Percentiles rank a stretch among this genome's conserved stretches.
phyloP scores from a whole-genome alignment of 2,113 vertebrate species.

The Thalassoma bifasciatum region DNA sequence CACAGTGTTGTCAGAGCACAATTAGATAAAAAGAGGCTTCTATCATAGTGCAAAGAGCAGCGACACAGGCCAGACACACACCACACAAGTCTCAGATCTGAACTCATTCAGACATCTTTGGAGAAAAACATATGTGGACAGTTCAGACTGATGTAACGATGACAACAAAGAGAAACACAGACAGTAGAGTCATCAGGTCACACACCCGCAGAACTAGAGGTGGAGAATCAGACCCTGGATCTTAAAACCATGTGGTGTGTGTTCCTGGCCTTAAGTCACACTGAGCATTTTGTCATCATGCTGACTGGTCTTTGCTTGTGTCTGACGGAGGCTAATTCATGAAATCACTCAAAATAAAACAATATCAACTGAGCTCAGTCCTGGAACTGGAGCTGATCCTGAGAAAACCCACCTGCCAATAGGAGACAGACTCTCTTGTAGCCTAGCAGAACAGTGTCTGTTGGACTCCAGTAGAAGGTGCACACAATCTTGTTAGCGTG shows the following conservation, averaged over 20 bases:
- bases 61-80: too few relatives aligned
- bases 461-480: conserved; percentile 34
- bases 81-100: too few relatives aligned
- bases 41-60: background rate
- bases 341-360: background rate
- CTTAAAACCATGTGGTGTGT: too few relatives aligned
- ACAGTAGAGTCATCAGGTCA: too few relatives aligned
- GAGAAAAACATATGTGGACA: too few relatives aligned
- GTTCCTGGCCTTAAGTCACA: background rate
- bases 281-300: conserved; percentile 24
- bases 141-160: too few relatives aligned
- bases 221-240: too few relatives aligned
- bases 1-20: background rate
- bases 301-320: conserved; percentile 5
- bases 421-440: conserved; percentile 4
- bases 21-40: background rate
- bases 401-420: conserved; percentile 16
- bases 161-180: too few relatives aligned
- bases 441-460: conserved; percentile 38
- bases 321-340: conserved; percentile 8
- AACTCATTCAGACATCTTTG: too few relatives aligned
- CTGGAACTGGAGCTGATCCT: conserved; percentile 20
- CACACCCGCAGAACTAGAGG: too few relatives aligned
- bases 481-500: conserved; percentile 3
- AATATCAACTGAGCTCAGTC: conserved; percentile 9